Evolutionary conservation across 2,797 vertebrate species (phyloP).

Genomic region (Limnodromus scolopaceus): DNA sequence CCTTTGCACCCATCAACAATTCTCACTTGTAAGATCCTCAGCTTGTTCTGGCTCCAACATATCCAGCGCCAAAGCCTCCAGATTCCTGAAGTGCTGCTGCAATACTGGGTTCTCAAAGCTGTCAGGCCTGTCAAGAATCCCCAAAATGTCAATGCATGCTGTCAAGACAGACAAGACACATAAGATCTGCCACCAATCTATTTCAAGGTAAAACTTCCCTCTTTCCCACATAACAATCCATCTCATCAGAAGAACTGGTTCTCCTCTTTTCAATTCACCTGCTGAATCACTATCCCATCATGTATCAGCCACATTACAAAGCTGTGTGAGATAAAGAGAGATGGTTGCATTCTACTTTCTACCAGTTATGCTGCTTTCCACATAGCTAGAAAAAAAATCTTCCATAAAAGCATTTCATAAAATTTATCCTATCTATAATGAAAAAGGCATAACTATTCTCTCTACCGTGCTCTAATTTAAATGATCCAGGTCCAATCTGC

Average conservation of each 20-base stretch:
- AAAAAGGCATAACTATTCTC: neutral
- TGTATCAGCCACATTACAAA: neutral
- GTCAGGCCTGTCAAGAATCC: slow-evolving; percentile 83
- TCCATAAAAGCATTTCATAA: neutral
- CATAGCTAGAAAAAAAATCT: neutral
- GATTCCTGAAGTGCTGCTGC: slow-evolving; percentile 93
- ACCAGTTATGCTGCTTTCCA: neutral
- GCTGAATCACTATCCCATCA: neutral
- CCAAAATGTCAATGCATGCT: neutral
- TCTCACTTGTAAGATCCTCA: slow-evolving; percentile 92
- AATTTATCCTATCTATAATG: neutral
- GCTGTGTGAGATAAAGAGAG: neutral
- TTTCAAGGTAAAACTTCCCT: neutral
- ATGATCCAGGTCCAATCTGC: neutral
- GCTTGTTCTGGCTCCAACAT: slow-evolving; percentile 87
- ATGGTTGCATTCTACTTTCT: neutral
- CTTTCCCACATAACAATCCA: neutral
- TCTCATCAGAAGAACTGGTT: neutral
- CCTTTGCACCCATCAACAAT: neutral
- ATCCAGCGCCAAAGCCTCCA: slow-evolving; percentile 94
- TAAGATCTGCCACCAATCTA: neutral
- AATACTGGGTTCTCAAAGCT: slow-evolving; percentile 95
- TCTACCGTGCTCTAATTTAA: neutral
- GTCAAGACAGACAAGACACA: neutral
- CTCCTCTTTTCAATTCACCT: neutral